These are phyloP conservation scores for Clarias gariepinus DNA, from an alignment of 2,113 vertebrate species.

Conservation along the genomic window DNA sequence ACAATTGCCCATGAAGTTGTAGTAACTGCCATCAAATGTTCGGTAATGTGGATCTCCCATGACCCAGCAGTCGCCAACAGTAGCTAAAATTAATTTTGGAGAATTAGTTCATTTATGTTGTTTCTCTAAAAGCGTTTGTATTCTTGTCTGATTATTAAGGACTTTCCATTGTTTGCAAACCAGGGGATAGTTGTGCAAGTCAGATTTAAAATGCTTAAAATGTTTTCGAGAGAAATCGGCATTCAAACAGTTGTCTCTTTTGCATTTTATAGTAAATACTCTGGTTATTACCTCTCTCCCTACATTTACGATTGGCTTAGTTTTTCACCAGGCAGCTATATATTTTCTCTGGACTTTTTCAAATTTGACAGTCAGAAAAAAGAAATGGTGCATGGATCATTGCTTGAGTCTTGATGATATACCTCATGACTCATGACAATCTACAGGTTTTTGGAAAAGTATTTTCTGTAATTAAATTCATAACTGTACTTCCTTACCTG, in stretches of 20 bases:
- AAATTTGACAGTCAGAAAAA: not conserved
- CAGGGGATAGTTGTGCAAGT: not conserved
- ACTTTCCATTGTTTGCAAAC: not conserved
- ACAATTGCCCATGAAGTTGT: constrained; percentile 74
- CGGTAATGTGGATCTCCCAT: constrained; percentile 72
- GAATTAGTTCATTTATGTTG: not conserved
- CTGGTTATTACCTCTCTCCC: not conserved
- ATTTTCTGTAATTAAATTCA: not conserved
- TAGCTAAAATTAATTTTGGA: not conserved
- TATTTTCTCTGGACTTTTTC: not conserved
- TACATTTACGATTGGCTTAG: not conserved
- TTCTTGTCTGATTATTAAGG: not conserved
- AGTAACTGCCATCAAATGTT: constrained; percentile 68
- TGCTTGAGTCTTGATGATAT: not conserved
- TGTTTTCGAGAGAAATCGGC: not conserved
- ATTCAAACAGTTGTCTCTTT: not conserved
- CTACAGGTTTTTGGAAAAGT: not conserved
- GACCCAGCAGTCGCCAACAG: constrained; percentile 65
- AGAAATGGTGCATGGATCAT: not conserved
- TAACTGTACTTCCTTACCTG: constrained; percentile 56
- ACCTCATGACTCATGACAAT: not conserved
- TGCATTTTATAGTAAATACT: not conserved
- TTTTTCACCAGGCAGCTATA: not conserved
- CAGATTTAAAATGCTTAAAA: not conserved
- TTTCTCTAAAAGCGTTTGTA: not conserved